Percentiles rank a stretch among this genome's conserved stretches.
Evolutionary conservation across 2,797 vertebrate genomes (phyloP).

Genomic region (Gastrophryne carolinensis): DNA sequence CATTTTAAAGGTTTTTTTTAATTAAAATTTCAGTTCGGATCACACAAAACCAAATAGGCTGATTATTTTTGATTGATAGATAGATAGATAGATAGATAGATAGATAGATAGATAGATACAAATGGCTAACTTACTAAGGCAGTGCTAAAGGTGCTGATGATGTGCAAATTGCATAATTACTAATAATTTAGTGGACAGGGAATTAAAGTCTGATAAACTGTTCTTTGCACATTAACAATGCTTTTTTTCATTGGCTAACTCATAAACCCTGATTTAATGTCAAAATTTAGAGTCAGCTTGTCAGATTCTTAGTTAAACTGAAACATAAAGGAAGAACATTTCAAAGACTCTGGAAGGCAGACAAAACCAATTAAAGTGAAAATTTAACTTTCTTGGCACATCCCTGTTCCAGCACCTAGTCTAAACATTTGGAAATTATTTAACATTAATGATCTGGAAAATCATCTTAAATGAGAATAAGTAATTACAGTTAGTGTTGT

Average conservation of each 20-base stretch:
- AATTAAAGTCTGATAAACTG: neutral
- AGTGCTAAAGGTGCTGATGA: too few species aligned
- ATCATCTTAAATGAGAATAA: constrained; percentile 41
- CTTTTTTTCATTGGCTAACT: neutral
- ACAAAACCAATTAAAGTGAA: constrained; percentile 38
- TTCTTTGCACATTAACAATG: neutral
- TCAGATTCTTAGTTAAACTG: neutral
- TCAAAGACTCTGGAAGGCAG: constrained; percentile 4
- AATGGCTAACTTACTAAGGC: too few species aligned
- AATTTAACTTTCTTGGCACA: constrained; percentile 21
- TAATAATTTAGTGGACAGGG: too few species aligned
- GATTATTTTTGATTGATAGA: too few species aligned
- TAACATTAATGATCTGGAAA: constrained; percentile 47
- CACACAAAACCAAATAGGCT: too few species aligned
- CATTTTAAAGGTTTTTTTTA: too few species aligned
- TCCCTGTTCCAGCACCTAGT: constrained; percentile 16
- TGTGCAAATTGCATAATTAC: too few species aligned
- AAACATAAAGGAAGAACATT: neutral
- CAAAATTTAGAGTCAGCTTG: neutral
- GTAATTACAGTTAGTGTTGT: constrained; percentile 24
- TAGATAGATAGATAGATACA: too few species aligned
- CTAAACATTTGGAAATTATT: constrained; percentile 34
- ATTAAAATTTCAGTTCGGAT: too few species aligned
- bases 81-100: too few species aligned
- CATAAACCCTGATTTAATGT: neutral